Percentiles rank a stretch among this genome's conserved stretches.
Evolutionary conservation across 2,888 invertebrate species (phyloP).

Genomic region (Agrenia bidenticulata): DNA sequence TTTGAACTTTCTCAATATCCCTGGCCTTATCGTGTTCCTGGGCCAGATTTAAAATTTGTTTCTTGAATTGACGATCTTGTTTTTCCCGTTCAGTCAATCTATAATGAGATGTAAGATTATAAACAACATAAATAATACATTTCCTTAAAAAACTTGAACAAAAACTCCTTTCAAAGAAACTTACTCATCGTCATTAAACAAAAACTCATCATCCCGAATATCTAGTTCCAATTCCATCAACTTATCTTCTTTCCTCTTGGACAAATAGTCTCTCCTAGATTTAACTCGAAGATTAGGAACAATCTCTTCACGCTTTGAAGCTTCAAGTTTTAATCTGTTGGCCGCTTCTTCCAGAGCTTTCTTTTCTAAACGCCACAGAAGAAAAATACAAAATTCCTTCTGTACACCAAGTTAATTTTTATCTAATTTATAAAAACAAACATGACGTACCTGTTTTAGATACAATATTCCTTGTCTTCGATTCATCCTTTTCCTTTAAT

Average conservation of each 20-base stretch:
- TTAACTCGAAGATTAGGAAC: conserved; percentile 85
- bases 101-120: conserved; percentile 27
- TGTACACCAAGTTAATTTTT: neutral
- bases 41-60: conserved; percentile 82
- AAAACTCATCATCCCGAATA: conserved; percentile 91
- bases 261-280: conserved; percentile 89
- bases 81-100: conserved; percentile 85
- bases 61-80: conserved; percentile 83
- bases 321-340: conserved; percentile 82
- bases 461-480: conserved; percentile 76
- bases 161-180: too few species aligned
- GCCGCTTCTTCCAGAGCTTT: conserved; percentile 77
- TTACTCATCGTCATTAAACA: conserved; percentile 86
- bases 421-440: neutral
- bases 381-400: too few species aligned
- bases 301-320: conserved; percentile 79
- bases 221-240: conserved; percentile 91
- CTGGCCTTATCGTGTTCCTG: conserved; percentile 94
- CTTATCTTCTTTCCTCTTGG: conserved; percentile 95
- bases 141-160: neutral
- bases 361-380: conserved; percentile 65
- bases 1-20: conserved; percentile 85
- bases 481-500: conserved; percentile 84
- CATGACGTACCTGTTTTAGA: conserved; percentile 57
- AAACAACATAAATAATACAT: too few species aligned